phyloP scores from a whole-genome alignment of 2,797 vertebrate species.

The Varecia variegata region DNA sequence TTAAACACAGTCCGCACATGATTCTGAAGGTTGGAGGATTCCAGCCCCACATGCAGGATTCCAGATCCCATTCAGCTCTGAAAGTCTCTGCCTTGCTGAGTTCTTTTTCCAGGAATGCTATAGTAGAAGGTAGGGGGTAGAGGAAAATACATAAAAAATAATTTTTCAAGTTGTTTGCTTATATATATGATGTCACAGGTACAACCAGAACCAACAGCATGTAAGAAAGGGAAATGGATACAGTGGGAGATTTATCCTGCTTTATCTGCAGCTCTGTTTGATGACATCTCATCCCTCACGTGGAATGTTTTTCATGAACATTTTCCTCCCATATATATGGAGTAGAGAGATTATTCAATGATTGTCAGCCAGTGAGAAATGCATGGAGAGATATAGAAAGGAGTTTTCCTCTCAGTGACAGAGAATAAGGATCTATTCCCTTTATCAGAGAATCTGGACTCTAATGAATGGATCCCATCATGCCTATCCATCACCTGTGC shows the following conservation, averaged over 20 bases:
- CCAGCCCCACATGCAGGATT: no score
- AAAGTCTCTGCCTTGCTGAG: not conserved
- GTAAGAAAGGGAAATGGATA: slow-evolving; percentile 31
- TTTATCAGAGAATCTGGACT: slow-evolving; percentile 32
- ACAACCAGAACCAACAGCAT: slow-evolving; percentile 34
- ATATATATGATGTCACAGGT: slow-evolving; percentile 9
- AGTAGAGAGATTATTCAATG: slow-evolving; percentile 47
- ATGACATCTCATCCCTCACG: slow-evolving; percentile 15
- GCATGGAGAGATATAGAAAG: slow-evolving; percentile 32
- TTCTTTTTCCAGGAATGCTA: not conserved
- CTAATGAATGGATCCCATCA: slow-evolving; percentile 12
- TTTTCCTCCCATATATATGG: not conserved
- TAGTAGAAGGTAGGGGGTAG: not conserved
- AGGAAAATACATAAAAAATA: not conserved
- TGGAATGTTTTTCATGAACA: slow-evolving; percentile 12
- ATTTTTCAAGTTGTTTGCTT: slow-evolving; percentile 42
- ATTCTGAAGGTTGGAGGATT: not conserved
- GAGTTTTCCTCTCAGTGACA: slow-evolving; percentile 51
- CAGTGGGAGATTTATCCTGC: not conserved
- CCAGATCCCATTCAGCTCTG: not conserved
- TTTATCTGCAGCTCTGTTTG: slow-evolving; percentile 29
- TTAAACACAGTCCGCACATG: not conserved
- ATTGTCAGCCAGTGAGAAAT: slow-evolving; percentile 54
- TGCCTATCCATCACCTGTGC: slow-evolving; percentile 38
- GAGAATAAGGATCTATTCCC: not conserved